Conservation (phyloP, 2,797 vertebrate species). For the Gymnocypris eckloni region DNA sequence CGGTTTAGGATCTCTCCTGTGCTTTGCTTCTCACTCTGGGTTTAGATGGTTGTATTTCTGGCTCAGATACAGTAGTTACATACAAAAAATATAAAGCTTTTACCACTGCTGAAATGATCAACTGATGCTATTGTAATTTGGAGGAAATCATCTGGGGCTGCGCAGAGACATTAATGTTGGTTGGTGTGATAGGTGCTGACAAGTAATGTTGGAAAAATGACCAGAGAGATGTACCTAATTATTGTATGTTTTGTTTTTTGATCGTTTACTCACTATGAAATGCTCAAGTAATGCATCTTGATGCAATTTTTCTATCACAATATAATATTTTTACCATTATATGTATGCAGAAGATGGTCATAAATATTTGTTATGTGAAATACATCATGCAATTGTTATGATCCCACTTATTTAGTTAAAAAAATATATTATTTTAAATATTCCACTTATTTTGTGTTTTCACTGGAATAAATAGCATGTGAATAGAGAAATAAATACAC, state of each 20-base stretch:
- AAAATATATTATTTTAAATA: too few species aligned
- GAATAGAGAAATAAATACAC: neutral
- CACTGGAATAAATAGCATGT: neutral
- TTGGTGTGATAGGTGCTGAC: neutral
- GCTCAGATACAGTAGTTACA: neutral
- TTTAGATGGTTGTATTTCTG: conserved; percentile 7
- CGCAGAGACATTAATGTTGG: neutral
- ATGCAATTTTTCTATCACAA: neutral
- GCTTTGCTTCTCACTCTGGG: neutral
- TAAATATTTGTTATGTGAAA: neutral
- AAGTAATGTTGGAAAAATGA: neutral
- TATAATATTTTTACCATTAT: neutral
- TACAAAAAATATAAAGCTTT: neutral
- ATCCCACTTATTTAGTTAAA: neutral
- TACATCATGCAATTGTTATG: neutral
- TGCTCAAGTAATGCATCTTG: neutral
- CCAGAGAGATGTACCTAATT: neutral
- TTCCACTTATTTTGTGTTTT: neutral
- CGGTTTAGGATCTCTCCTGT: neutral
- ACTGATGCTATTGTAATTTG: neutral
- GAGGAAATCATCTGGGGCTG: neutral
- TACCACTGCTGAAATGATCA: neutral
- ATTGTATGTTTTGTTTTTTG: neutral
- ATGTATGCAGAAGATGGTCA: neutral
- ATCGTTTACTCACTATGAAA: neutral